phyloP scores from a whole-genome alignment of 2,888 invertebrate genomes.

The Ophion ellenae region DNA sequence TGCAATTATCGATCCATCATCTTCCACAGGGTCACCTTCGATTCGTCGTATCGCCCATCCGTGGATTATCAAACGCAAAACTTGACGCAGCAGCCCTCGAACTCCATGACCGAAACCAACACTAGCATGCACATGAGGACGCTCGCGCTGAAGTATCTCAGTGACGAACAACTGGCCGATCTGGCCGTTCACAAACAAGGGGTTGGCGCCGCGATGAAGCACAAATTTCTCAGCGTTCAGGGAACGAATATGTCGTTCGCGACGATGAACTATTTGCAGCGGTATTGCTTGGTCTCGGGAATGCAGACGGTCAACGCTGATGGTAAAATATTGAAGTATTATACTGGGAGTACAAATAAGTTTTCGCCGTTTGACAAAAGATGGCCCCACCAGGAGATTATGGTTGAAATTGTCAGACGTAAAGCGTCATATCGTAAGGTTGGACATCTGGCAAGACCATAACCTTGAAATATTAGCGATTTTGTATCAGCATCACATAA shows the following conservation, averaged over 20 bases:
- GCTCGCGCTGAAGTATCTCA: conserved; percentile 85
- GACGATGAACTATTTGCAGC: conserved; percentile 89
- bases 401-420: no score
- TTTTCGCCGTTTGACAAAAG: no score
- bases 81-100: conserved; percentile 72
- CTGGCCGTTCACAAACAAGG: conserved; percentile 76
- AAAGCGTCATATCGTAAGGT: no score
- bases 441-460: no score
- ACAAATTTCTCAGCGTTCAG: conserved; percentile 76
- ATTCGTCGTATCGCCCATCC: conserved; percentile 79
- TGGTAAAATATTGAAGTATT: conserved; percentile 69
- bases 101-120: conserved; percentile 81
- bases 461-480: no score
- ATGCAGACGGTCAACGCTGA: conserved; percentile 70
- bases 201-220: conserved; percentile 75
- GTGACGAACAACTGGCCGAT: conserved; percentile 84
- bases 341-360: no score
- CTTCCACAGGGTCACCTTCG: conserved; percentile 72
- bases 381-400: no score
- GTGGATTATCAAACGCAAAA: conserved; percentile 75
- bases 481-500: no score
- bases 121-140: conserved; percentile 86
- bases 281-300: conserved; percentile 87
- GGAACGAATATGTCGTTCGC: conserved; percentile 88
- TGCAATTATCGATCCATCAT: conserved; percentile 8